A percentile compares a stretch with the other conserved stretches of the same genome.
Conservation (phyloP, 2,888 invertebrate species). For the Apodemia zela region DNA sequence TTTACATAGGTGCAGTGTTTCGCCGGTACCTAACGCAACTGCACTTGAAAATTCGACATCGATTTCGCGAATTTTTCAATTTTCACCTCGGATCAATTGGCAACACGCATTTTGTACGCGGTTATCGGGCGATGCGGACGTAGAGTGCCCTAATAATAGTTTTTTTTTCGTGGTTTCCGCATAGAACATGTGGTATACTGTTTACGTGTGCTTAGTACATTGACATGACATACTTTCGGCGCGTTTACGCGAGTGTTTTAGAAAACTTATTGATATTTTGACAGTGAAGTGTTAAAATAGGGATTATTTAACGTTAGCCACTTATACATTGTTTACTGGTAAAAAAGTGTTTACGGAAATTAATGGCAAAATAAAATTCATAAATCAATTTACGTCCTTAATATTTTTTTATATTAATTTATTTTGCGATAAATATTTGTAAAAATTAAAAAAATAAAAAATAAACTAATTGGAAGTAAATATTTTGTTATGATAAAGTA, state of each 20-base stretch:
- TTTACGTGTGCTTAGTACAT: constrained; percentile 71
- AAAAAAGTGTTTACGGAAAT: background rate
- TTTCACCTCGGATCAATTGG: constrained; percentile 10
- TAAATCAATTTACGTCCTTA: background rate
- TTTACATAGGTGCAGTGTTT: constrained; percentile 41
- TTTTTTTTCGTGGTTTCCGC: constrained; percentile 33
- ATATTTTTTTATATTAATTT: background rate
- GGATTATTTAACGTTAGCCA: background rate
- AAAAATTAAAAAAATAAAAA: background rate
- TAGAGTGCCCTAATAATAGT: constrained; percentile 3
- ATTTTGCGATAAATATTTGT: background rate
- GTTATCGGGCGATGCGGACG: constrained; percentile 16
- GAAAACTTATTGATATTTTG: constrained; percentile 24
- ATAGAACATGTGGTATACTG: constrained; percentile 61
- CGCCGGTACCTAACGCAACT: constrained; percentile 57
- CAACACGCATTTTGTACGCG: constrained; percentile 11
- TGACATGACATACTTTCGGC: constrained; percentile 79
- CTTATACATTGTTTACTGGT: background rate
- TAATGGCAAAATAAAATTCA: background rate
- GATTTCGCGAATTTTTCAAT: constrained; percentile 26
- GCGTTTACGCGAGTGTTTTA: constrained; percentile 48
- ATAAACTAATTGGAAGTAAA: background rate
- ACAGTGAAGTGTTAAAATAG: constrained; percentile 34
- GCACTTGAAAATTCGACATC: constrained; percentile 48
- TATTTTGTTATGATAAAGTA: constrained; percentile 16